Conservation (phyloP, 2,113 vertebrate genomes). For the Chloroceryle aenea region DNA sequence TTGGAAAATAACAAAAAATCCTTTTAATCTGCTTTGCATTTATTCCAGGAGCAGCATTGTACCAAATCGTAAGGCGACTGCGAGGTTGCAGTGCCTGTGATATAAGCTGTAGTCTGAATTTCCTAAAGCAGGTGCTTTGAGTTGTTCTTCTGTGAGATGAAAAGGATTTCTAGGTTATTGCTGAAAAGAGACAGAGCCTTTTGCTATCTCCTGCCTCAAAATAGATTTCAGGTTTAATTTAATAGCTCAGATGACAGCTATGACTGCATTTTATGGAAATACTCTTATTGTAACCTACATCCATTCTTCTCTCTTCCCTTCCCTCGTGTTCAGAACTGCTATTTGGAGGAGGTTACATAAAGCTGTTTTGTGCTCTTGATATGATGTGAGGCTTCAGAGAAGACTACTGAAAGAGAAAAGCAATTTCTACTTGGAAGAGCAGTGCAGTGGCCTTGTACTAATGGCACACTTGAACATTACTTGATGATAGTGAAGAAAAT, state of each 20-base stretch:
- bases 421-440: neutral
- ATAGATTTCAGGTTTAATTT: slow-evolving; percentile 60
- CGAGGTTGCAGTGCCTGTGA: neutral
- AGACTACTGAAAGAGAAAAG: slow-evolving; percentile 50
- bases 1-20: slow-evolving; percentile 26
- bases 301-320: neutral
- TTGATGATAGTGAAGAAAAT: slow-evolving; percentile 17
- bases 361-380: slow-evolving; percentile 62
- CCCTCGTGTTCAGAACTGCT: slow-evolving; percentile 30
- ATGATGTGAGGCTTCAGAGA: slow-evolving; percentile 53
- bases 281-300: neutral
- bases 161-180: slow-evolving; percentile 40
- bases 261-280: slow-evolving; percentile 50
- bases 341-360: slow-evolving; percentile 63
- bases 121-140: slow-evolving; percentile 21
- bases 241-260: slow-evolving; percentile 57
- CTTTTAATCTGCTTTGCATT: neutral
- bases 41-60: neutral
- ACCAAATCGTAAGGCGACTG: neutral
- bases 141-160: slow-evolving; percentile 46
- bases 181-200: slow-evolving; percentile 50
- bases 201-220: slow-evolving; percentile 55
- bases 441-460: neutral
- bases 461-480: slow-evolving; percentile 33
- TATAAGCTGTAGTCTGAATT: neutral